Evolutionary conservation across 2,113 vertebrate genomes (phyloP), one percentile per base, ranked within the genome.

Genomic region (Triplophysa tibetana): DNA sequence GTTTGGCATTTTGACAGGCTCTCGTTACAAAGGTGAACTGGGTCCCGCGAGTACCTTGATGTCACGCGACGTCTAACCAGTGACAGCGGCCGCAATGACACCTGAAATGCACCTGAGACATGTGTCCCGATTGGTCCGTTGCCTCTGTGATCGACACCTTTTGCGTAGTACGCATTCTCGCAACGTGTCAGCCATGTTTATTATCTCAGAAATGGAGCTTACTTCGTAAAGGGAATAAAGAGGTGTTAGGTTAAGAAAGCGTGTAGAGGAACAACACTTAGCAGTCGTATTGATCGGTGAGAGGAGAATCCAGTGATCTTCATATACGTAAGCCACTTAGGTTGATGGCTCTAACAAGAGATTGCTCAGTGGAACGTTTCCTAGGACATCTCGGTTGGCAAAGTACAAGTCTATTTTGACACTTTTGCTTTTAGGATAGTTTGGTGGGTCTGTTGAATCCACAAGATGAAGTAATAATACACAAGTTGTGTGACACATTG

Each of bases 1-100:
- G 8, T 75, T 81, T 82, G 77, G 82, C 82, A 85, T 78, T 78
- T 86, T 86, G 82, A 67, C 75, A 79, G 80, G 52, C 48, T 24
- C 66, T 76, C 3, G 67, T 73, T 83, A 77, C 70, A 76, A 83
- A 81, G 81, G 81, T 83, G 79, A 82, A 48, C 65, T 21, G 29
- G 79, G 79, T 63, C 84, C 64, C 78, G 12, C 6, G 33, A 74
- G 80, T 38, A 78, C 3, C 9, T 19, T 75, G 67, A 81, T 85
- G 81, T 83, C 78, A 85, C 61, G 1, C 1, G 41, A 69, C 69
- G 21, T 56, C 78, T 82, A 77, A 80, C 66, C 67, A 33, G 77
- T 80, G 54, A 65, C 77, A 70, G 63, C 10, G 67, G 43, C 52
- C 17, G 50, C 66, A 79, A 63, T 73, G 45, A 75, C 70, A 73